Percentiles rank a stretch among this genome's conserved stretches.
These are phyloP conservation scores for Allophyes oxyacanthae DNA, from an alignment of 2,888 invertebrate species.

Conservation along the genomic window DNA sequence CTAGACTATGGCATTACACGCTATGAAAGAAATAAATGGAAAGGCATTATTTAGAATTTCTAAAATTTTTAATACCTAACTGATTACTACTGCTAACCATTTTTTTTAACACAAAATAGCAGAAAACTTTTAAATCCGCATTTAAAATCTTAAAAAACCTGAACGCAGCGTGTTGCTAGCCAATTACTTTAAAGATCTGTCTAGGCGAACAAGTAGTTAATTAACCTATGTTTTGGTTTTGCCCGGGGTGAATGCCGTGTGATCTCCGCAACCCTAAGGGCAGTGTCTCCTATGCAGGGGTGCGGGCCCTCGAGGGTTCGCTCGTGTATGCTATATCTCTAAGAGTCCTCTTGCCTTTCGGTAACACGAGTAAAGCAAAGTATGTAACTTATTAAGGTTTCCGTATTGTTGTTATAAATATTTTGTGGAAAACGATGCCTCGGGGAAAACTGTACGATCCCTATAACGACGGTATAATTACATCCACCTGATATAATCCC, in stretches of 20 bases:
- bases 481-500: not conserved
- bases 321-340: not conserved
- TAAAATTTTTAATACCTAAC: too few relatives aligned
- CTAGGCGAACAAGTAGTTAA: not conserved
- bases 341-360: constrained; percentile 8
- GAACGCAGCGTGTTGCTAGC: too few relatives aligned
- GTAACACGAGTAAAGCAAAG: constrained; percentile 1
- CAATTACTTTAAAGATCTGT: too few relatives aligned
- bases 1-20: not conserved
- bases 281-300: constrained; percentile 22
- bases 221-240: constrained; percentile 4
- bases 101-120: too few relatives aligned
- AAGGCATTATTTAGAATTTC: too few relatives aligned
- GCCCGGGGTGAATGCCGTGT: constrained; percentile 8
- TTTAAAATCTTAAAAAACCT: too few relatives aligned
- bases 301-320: constrained; percentile 1
- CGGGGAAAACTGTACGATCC: not conserved
- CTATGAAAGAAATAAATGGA: too few relatives aligned
- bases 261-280: constrained; percentile 25
- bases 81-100: too few relatives aligned
- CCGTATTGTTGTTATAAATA: constrained; percentile 1
- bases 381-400: constrained; percentile 2
- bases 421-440: not conserved
- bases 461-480: not conserved
- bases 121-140: too few relatives aligned